Percentiles rank a stretch among this genome's conserved stretches.
These are phyloP conservation scores for Premnoplex brunnescens DNA, from an alignment of 2,797 vertebrate species.

Conservation along the genomic window DNA sequence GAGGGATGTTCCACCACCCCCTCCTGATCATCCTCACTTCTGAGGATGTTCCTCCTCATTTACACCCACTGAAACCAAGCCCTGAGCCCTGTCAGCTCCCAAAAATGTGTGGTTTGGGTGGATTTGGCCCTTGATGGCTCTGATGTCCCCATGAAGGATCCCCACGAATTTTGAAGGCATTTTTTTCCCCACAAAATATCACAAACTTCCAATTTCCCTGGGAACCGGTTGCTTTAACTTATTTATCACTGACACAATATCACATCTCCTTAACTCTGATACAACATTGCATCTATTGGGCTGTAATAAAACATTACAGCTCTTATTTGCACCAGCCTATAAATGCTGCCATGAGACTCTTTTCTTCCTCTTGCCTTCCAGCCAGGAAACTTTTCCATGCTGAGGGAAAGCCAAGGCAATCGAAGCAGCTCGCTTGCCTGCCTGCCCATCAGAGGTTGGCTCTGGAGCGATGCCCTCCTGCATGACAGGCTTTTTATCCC, in stretches of 20 bases:
- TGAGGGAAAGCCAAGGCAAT: background rate
- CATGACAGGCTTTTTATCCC: rapidly evolving
- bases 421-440: background rate
- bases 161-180: rapidly evolving
- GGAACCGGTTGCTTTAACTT: background rate
- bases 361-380: background rate
- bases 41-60: background rate
- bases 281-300: rapidly evolving
- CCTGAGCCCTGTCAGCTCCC: rapidly evolving
- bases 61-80: rapidly evolving
- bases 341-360: rapidly evolving
- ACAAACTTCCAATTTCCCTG: rapidly evolving
- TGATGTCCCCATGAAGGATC: rapidly evolving
- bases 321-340: rapidly evolving
- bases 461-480: rapidly evolving
- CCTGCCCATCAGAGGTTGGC: background rate
- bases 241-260: background rate
- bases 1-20: background rate
- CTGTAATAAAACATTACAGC: rapidly evolving
- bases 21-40: rapidly evolving
- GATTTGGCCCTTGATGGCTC: background rate
- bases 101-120: rapidly evolving
- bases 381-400: background rate
- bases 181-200: background rate
- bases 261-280: background rate